Conservation (phyloP, 2,797 vertebrate species). For the Chaunax sp. region DNA sequence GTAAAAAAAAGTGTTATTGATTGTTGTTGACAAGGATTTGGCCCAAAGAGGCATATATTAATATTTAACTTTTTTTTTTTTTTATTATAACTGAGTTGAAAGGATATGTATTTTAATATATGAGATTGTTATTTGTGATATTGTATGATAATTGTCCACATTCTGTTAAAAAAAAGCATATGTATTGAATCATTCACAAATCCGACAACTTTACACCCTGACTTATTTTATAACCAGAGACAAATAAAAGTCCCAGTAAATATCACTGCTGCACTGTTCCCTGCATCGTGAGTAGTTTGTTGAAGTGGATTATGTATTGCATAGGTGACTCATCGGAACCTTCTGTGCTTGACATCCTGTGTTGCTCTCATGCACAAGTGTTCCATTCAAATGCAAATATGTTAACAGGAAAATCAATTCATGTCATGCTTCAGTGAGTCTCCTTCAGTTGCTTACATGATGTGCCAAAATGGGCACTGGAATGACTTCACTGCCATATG, state of each 20-base stretch:
- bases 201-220: neutral
- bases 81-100: no score
- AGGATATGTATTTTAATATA: no score
- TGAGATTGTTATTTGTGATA: no score
- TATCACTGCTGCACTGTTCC: constrained; percentile 3
- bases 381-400: constrained; percentile 73
- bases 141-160: no score
- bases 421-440: constrained; percentile 55
- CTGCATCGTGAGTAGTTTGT: constrained; percentile 17
- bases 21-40: no score
- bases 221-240: constrained; percentile 11
- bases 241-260: no score
- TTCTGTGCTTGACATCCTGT: constrained; percentile 57
- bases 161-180: no score
- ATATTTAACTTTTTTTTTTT: no score
- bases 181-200: no score
- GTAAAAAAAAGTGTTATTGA: no score
- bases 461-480: constrained; percentile 27
- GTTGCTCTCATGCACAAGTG: constrained; percentile 60
- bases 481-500: constrained; percentile 35
- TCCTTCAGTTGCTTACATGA: constrained; percentile 52
- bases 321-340: constrained; percentile 62
- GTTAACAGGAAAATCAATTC: constrained; percentile 64
- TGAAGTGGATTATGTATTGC: constrained; percentile 59
- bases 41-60: no score